Conservation (phyloP, 1,140 invertebrate genomes). For the Diabrotica undecimpunctata region DNA sequence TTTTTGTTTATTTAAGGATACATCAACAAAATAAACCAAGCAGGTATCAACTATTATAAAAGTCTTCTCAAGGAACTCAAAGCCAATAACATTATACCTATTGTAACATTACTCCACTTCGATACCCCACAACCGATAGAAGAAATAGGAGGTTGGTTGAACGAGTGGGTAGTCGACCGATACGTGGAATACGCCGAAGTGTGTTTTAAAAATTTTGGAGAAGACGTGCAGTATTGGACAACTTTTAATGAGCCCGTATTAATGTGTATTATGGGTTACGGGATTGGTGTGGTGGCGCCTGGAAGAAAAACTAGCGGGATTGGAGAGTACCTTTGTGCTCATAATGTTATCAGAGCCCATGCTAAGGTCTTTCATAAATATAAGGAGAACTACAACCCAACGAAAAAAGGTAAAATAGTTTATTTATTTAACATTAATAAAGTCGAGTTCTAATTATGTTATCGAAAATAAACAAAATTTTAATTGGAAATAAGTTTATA, state of each 20-base stretch:
- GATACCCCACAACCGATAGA: constrained; percentile 40
- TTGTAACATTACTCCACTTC: constrained; percentile 51
- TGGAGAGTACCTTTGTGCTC: constrained; percentile 56
- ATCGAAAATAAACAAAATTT: too few species aligned
- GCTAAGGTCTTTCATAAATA: constrained; percentile 55
- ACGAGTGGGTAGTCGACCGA: constrained; percentile 34
- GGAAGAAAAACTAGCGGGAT: constrained; percentile 43
- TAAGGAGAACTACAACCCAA: constrained; percentile 47
- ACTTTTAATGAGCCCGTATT: constrained; percentile 73
- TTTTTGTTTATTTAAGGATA: constrained; percentile 14
- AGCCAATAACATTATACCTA: constrained; percentile 47
- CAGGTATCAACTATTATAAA: constrained; percentile 62
- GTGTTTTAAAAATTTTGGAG: constrained; percentile 57
- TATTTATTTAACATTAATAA: too few species aligned
- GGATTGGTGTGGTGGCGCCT: neutral
- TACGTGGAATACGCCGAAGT: constrained; percentile 60
- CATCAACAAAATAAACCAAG: constrained; percentile 52
- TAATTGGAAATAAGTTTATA: too few species aligned
- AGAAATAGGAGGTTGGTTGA: constrained; percentile 42
- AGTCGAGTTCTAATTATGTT: too few species aligned
- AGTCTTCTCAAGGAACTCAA: constrained; percentile 52
- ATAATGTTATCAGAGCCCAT: constrained; percentile 51
- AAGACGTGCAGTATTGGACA: constrained; percentile 61
- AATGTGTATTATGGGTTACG: constrained; percentile 48
- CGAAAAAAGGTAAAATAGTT: constrained; percentile 20